phyloP scores from a whole-genome alignment of 35 echinoderm and acorn worm species.

The Ophioderma brevispina region DNA sequence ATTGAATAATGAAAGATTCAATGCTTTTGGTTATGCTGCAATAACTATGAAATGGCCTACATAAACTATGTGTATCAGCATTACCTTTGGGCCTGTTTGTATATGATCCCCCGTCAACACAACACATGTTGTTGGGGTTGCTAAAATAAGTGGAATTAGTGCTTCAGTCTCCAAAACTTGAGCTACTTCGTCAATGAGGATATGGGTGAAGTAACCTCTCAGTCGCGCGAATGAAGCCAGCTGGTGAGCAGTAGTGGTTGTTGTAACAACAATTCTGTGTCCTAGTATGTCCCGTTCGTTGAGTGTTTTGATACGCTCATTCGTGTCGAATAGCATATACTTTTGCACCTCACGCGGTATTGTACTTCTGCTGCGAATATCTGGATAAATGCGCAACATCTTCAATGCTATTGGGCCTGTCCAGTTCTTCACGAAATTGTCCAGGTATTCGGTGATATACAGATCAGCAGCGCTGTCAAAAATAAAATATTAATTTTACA shows the following conservation, averaged over 20 bases:
- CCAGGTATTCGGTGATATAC: slow-evolving; percentile 83
- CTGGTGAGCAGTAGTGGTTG: slow-evolving; percentile 18
- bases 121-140: slow-evolving; percentile 57
- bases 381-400: slow-evolving; percentile 62
- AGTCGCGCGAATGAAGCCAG: neutral
- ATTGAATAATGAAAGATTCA: no score
- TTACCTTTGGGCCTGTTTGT: slow-evolving; percentile 91
- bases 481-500: neutral
- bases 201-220: slow-evolving; percentile 61
- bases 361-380: slow-evolving; percentile 10
- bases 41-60: no score
- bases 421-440: slow-evolving; percentile 23
- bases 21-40: no score
- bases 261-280: slow-evolving; percentile 45
- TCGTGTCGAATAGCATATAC: slow-evolving; percentile 38
- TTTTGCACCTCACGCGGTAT: slow-evolving; percentile 37
- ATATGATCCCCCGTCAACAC: slow-evolving; percentile 89
- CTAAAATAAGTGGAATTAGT: slow-evolving; percentile 75
- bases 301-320: slow-evolving; percentile 3
- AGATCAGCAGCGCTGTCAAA: slow-evolving; percentile 83
- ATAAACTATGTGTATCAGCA: no score
- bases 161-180: slow-evolving; percentile 84
- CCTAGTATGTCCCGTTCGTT: slow-evolving; percentile 25
- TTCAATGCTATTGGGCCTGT: neutral
- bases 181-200: slow-evolving; percentile 83